Conservation (phyloP, 1,140 invertebrate genomes). For the Lutraria rhynchaena region DNA sequence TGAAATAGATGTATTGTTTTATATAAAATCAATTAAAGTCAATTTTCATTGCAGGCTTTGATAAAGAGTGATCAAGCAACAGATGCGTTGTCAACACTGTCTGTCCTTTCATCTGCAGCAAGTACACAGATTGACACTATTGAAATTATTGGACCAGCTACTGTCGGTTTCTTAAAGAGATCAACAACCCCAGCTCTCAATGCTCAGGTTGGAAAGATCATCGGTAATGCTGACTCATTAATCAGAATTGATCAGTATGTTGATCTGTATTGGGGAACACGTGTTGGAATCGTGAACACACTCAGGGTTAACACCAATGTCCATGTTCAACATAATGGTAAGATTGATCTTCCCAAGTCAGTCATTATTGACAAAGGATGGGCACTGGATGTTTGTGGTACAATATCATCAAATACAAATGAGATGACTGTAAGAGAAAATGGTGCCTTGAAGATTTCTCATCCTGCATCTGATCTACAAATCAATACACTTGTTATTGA, state of each 20-base stretch:
- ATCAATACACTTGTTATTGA: slow-evolving; percentile 63
- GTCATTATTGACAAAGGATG: slow-evolving; percentile 64
- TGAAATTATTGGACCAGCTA: slow-evolving; percentile 46
- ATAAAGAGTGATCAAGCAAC: slow-evolving; percentile 57
- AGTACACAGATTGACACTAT: slow-evolving; percentile 54
- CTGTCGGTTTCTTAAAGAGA: slow-evolving; percentile 56
- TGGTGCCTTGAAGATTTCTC: slow-evolving; percentile 61
- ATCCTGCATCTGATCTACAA: slow-evolving; percentile 61
- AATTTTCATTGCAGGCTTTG: slow-evolving; percentile 18
- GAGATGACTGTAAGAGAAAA: slow-evolving; percentile 59
- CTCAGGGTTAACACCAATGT: slow-evolving; percentile 60
- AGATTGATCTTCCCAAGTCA: slow-evolving; percentile 67
- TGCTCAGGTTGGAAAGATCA: slow-evolving; percentile 57
- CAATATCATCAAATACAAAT: slow-evolving; percentile 57
- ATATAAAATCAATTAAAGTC: no score
- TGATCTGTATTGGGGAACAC: slow-evolving; percentile 59
- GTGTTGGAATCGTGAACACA: slow-evolving; percentile 32
- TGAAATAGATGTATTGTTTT: no score
- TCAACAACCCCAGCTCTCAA: slow-evolving; percentile 33
- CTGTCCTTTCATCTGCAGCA: slow-evolving; percentile 50
- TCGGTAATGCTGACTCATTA: slow-evolving; percentile 48
- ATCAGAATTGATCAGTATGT: slow-evolving; percentile 59
- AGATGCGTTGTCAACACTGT: slow-evolving; percentile 53
- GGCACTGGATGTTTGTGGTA: slow-evolving; percentile 68
- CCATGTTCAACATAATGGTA: slow-evolving; percentile 60